phyloP scores from a whole-genome alignment of 2,797 vertebrate genomes.

The Fistularia commersonii region DNA sequence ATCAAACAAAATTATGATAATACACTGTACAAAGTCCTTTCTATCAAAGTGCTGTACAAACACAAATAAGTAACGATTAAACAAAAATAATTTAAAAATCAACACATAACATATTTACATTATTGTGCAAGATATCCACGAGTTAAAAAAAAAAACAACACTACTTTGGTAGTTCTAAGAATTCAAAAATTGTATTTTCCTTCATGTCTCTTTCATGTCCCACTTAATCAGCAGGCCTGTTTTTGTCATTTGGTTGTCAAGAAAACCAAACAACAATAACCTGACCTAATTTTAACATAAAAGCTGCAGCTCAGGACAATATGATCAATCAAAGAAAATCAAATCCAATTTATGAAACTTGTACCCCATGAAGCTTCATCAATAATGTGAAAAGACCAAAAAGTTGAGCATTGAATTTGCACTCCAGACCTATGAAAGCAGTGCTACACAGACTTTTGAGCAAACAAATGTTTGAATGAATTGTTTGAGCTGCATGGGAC shows the following conservation, averaged over 20 bases:
- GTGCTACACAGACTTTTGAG: slow-evolving; percentile 8
- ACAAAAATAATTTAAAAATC: too few relatives aligned
- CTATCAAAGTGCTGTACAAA: too few relatives aligned
- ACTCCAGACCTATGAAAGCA: slow-evolving; percentile 13
- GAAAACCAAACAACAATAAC: slow-evolving; percentile 17
- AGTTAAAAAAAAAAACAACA: too few relatives aligned
- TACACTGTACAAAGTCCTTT: too few relatives aligned
- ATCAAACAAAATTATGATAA: too few relatives aligned
- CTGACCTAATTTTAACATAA: slow-evolving; percentile 27
- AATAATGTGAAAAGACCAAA: too few relatives aligned
- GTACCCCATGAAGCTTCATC: slow-evolving; percentile 16
- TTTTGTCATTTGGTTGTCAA: slow-evolving; percentile 24
- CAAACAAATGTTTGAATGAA: slow-evolving; percentile 41
- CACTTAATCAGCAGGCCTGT: slow-evolving; percentile 6
- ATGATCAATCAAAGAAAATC: slow-evolving; percentile 15
- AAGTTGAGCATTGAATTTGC: slow-evolving; percentile 12
- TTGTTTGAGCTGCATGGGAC: slow-evolving; percentile 40
- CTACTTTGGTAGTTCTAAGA: too few relatives aligned
- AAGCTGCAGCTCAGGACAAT: slow-evolving; percentile 12
- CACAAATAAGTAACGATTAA: too few relatives aligned
- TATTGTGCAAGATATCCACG: too few relatives aligned
- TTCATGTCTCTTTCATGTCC: slow-evolving; percentile 2
- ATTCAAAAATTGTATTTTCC: neutral
- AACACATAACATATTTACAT: too few relatives aligned
- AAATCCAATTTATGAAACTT: slow-evolving; percentile 28